Conservation (phyloP, 2,888 invertebrate genomes). For the Machimus rusticus region DNA sequence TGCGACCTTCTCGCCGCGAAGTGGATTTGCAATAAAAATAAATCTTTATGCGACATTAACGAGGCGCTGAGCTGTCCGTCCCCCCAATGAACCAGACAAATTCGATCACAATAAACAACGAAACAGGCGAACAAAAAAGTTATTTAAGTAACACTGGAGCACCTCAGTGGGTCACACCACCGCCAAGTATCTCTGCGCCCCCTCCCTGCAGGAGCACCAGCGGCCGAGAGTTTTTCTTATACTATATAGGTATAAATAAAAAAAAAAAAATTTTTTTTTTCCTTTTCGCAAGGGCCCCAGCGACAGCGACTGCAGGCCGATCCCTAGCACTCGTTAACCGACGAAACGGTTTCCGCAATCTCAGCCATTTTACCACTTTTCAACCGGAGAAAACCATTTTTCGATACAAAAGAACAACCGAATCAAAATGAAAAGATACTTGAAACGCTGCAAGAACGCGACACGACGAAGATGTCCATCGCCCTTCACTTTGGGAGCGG, state of each 20-base stretch:
- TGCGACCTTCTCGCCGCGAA: not conserved
- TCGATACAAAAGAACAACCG: not conserved
- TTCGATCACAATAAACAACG: conserved; percentile 17
- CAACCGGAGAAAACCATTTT: not conserved
- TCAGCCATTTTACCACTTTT: not conserved
- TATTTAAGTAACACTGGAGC: not conserved
- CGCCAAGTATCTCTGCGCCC: not conserved
- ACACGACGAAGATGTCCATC: conserved; percentile 8
- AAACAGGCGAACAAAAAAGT: conserved; percentile 4
- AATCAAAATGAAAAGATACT: not conserved
- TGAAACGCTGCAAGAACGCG: not conserved
- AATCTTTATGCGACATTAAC: conserved; percentile 10
- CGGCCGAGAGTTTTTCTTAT: not conserved
- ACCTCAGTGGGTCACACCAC: conserved; percentile 6
- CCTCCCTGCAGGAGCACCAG: not conserved
- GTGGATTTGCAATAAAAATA: not conserved
- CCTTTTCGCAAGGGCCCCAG: not conserved
- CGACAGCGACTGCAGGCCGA: not conserved
- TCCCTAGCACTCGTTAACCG: not conserved
- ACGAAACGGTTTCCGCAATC: not conserved
- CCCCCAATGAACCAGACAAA: not conserved
- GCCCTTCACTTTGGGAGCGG: conserved; percentile 35
- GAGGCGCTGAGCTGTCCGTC: not conserved
- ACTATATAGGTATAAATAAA: too few relatives aligned
- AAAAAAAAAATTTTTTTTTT: not conserved